phyloP scores from a whole-genome alignment of 2,113 vertebrate species.

The Nibea coibor region DNA sequence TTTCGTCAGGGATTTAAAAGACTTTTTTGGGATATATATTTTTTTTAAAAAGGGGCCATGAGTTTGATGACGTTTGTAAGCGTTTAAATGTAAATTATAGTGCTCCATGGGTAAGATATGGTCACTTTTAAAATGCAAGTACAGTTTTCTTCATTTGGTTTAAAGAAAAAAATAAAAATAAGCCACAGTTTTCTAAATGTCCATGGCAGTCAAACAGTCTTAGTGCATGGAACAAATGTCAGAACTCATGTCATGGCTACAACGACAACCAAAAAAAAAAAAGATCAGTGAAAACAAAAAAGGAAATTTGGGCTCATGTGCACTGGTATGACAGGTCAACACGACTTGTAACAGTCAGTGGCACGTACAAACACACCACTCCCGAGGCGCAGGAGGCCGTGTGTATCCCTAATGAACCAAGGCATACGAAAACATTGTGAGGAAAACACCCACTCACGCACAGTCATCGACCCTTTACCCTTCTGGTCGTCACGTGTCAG shows the following conservation, averaged over 20 bases:
- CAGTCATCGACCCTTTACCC: slow-evolving; percentile 34
- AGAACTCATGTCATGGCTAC: slow-evolving; percentile 53
- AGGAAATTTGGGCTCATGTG: slow-evolving; percentile 39
- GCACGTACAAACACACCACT: slow-evolving; percentile 76
- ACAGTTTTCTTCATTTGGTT: slow-evolving; percentile 72
- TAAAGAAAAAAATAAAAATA: slow-evolving; percentile 53
- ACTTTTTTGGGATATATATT: slow-evolving; percentile 22
- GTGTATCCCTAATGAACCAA: slow-evolving; percentile 70
- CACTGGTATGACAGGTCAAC: slow-evolving; percentile 77
- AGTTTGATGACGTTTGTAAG: slow-evolving; percentile 40
- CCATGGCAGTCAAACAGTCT: slow-evolving; percentile 69
- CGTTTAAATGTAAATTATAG: slow-evolving; percentile 56
- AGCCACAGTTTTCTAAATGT: slow-evolving; percentile 64
- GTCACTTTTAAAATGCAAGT: slow-evolving; percentile 69
- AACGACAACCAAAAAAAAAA: slow-evolving; percentile 12
- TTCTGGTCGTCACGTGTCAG: slow-evolving; percentile 46
- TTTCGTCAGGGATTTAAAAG: slow-evolving; percentile 57
- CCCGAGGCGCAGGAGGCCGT: slow-evolving; percentile 49
- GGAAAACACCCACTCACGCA: slow-evolving; percentile 28
- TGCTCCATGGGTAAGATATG: slow-evolving; percentile 62
- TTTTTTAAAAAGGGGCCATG: slow-evolving; percentile 33
- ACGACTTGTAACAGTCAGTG: slow-evolving; percentile 84
- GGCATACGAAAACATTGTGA: slow-evolving; percentile 61
- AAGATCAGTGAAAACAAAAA: background rate
- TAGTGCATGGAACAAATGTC: slow-evolving; percentile 60